Evolutionary conservation across 2,888 invertebrate species (phyloP), one percentile per base, ranked within the genome.

Genomic region (Volucella inflata): DNA sequence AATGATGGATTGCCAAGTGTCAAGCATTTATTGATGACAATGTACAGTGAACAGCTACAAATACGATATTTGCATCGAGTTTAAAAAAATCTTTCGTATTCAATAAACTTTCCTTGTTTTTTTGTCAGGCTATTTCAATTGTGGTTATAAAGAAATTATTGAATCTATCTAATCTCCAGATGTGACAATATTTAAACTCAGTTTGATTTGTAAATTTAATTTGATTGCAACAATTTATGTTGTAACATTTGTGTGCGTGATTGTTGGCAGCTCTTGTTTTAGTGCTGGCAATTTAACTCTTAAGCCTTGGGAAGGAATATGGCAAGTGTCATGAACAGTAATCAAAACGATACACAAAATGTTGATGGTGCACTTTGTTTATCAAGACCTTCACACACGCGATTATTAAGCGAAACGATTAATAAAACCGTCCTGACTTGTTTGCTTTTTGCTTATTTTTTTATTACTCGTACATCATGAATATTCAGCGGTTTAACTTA

Each of bases 1-100:
- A 71, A 85, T 85, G 85, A 85, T 81, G 81, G 46, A 85, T 85
- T 64, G 68, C 64, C 36, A 40, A 55, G 46, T 46, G 62, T n/a
- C 57, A 62, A 79, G 62, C 76, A 81, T 81, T 85, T 85, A 85
- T 85, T 81, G 81, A 85, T 77, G 81, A 85, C 76, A 81, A 68
- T 85, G 51, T 70, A 59, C 50, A 40, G 44, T 30, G 11, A 59
- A n/a, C n/a, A 53, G 30, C 38, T 46, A 70, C 74, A 79, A 79
- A 30, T 30, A 30, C 30, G 30, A 84, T 75, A 75, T 70, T 46
- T 77, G 38, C 68, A 36, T 30, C 21, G 30, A 30, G n/a, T 38
- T 40, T 14, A 42, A 42, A 48, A 2, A 60, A 46, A 62, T 38
- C 38, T 51, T 44, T 30, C 42, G 17, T 57, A 14, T 60, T 50